These are phyloP conservation scores for Bradypus variegatus DNA, from an alignment of 2,797 vertebrate species.

Conservation along the genomic window DNA sequence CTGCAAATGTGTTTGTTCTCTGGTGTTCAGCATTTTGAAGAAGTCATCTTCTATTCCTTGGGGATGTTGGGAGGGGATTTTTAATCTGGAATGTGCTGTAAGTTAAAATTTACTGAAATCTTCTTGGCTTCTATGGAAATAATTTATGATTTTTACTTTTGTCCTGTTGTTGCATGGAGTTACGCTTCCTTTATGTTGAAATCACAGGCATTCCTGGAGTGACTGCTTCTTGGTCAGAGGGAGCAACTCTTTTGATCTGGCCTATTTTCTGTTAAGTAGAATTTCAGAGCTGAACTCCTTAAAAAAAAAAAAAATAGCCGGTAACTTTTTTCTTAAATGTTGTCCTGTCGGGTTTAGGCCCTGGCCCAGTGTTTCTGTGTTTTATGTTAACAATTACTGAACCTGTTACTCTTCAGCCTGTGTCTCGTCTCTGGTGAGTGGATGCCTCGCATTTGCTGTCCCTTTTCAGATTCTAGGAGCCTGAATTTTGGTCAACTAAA, in stretches of 20 bases:
- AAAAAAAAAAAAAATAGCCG: background rate
- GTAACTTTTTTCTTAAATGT: background rate
- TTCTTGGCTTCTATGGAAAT: background rate
- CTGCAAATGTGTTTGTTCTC: background rate
- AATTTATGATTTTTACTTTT: fast-evolving
- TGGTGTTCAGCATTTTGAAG: background rate
- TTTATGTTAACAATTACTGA: background rate
- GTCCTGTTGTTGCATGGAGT: fast-evolving
- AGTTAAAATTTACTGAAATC: background rate
- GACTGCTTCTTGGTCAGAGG: background rate
- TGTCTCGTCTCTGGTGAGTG: too few relatives aligned
- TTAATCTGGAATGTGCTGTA: fast-evolving
- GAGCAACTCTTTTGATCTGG: background rate
- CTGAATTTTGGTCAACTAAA: too few relatives aligned
- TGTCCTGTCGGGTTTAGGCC: background rate
- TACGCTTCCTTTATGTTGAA: fast-evolving
- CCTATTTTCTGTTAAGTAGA: background rate
- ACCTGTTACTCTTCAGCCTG: background rate
- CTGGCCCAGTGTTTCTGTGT: background rate
- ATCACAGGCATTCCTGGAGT: fast-evolving
- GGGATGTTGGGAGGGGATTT: fast-evolving
- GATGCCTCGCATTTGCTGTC: fast-evolving
- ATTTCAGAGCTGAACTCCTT: background rate
- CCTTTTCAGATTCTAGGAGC: background rate
- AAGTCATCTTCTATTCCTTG: fast-evolving